Evolutionary conservation across 2,888 invertebrate species (phyloP), one percentile per base, ranked within the genome.

Genomic region (Xestoiulus laeticollis): DNA sequence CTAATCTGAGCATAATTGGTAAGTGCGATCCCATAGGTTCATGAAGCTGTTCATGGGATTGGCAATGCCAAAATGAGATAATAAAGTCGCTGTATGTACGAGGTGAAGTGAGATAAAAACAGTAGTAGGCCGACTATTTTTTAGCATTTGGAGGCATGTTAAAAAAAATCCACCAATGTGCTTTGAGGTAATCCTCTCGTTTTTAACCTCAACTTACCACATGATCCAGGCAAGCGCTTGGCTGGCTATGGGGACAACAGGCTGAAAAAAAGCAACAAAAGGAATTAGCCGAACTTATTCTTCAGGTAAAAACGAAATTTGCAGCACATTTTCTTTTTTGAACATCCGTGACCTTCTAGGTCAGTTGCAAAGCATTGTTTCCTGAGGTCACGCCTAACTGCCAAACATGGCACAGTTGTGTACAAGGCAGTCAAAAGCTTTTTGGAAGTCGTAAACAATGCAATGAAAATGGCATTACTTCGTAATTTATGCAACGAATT

Each of bases 291-390:
- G 33, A 6, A 6, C 33, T 38, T 38, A 38, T 38, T 38, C 33
- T 38, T 38, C 4, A 38, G 33, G 33, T 38, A 38, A 38, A 38
- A 38, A 38, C 33, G 33, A 38, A 38, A 38, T 38, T 38, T 38
- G 33, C 33, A 38, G 33, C 33, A 38, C 4, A 68, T 68, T 68
- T 68, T 22, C 22, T 68, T 26, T 38, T 26, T 10, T 26, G 68
- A 68, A 68, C 26, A 26, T 12, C 68, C 68, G 68, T 26, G 68
- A 68, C 68, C 68, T 68, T 68, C 68, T 68, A n/a, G 68, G 68
- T 68, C 68, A 68, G 68, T 68, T 8, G 8, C 22, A 68, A 26
- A 10, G 19, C 68, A 68, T 68, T 68, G 68, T 68, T n/a, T 26
- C 68, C 22, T 22, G 26, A 68, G 68, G 22, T 68, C 68, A 26